Conservation (phyloP, 2,797 vertebrate species). For the Petrocephalus sullivani region DNA sequence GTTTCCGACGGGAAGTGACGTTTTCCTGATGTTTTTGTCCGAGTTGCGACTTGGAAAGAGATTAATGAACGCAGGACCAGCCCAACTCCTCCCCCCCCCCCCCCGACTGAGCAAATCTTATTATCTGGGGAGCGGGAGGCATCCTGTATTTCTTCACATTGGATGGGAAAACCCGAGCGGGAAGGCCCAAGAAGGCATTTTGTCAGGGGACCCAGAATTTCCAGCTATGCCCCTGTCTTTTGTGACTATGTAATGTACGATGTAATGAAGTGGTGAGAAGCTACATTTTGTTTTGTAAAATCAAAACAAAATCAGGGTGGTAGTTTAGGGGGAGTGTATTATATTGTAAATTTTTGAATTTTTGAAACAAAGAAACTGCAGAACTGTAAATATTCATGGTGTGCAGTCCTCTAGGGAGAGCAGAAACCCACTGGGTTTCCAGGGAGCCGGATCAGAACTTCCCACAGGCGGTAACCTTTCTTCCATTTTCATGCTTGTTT, state of each 20-base stretch:
- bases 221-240: background rate
- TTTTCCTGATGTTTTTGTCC: too few species aligned
- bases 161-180: background rate
- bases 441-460: background rate
- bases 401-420: too few species aligned
- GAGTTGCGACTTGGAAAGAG: too few species aligned
- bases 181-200: background rate
- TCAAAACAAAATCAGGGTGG: background rate
- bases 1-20: too few species aligned
- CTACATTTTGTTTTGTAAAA: background rate
- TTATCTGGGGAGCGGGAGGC: background rate
- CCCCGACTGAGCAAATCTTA: background rate
- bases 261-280: background rate
- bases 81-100: background rate
- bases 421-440: background rate
- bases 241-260: background rate
- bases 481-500: slow-evolving; percentile 3
- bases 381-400: background rate
- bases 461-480: background rate
- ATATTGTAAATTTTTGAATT: background rate
- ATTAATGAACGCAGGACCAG: too few species aligned
- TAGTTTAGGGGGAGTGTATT: background rate
- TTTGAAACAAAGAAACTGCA: background rate
- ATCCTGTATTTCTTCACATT: background rate
- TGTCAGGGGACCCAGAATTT: background rate